phyloP scores from a whole-genome alignment of 2,888 invertebrate genomes.

The Diploptera punctata region DNA sequence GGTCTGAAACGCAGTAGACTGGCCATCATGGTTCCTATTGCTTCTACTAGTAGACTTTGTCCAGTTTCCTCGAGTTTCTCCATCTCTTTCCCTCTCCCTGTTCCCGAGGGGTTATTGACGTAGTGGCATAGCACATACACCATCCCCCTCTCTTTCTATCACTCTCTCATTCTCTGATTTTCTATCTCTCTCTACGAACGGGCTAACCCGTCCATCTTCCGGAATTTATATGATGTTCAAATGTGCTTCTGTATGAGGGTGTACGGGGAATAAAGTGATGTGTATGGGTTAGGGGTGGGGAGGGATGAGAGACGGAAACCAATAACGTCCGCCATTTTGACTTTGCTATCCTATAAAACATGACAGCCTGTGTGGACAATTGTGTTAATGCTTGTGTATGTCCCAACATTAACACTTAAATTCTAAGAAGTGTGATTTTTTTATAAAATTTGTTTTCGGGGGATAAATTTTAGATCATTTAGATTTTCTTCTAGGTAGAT shows the following conservation, averaged over 20 bases:
- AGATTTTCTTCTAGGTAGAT: too few species aligned
- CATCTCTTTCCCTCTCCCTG: slow-evolving; percentile 35
- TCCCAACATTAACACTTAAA: too few species aligned
- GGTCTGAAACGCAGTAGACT: slow-evolving; percentile 26
- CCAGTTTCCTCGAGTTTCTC: slow-evolving; percentile 25
- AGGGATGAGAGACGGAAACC: slow-evolving; percentile 35
- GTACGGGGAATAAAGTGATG: slow-evolving; percentile 16
- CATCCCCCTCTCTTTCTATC: too few species aligned
- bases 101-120: slow-evolving; percentile 39
- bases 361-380: slow-evolving; percentile 28
- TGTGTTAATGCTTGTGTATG: background rate
- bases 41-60: slow-evolving; percentile 35
- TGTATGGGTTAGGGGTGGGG: background rate
- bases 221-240: slow-evolving; percentile 57
- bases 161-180: too few species aligned
- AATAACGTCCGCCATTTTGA: slow-evolving; percentile 40
- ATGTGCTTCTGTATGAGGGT: slow-evolving; percentile 49
- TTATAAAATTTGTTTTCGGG: too few species aligned
- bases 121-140: slow-evolving; percentile 41
- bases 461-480: too few species aligned
- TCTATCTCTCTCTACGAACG: slow-evolving; percentile 39
- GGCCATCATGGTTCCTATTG: slow-evolving; percentile 43
- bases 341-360: slow-evolving; percentile 15
- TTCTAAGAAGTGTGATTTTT: too few species aligned
- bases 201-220: slow-evolving; percentile 53